phyloP scores from a whole-genome alignment of 2,113 vertebrate species.

The Plecturocebus donacophilus region DNA sequence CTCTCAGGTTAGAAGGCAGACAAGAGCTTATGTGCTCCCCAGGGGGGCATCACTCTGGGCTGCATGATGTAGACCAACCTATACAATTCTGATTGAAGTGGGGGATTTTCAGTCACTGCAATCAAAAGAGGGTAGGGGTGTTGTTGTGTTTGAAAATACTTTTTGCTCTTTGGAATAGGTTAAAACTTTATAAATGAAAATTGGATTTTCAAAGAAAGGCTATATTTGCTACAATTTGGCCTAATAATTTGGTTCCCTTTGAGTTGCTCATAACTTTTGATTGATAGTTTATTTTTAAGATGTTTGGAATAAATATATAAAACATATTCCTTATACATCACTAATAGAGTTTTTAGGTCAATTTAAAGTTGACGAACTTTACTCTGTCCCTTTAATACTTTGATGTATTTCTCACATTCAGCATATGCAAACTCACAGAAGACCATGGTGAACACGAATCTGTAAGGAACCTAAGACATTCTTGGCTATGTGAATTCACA shows the following conservation, averaged over 20 bases:
- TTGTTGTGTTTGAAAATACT: not conserved
- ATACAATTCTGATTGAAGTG: not conserved
- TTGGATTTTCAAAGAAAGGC: constrained; percentile 26
- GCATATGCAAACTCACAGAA: constrained; percentile 6
- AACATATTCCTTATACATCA: not conserved
- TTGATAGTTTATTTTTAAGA: constrained; percentile 5
- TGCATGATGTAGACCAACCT: not conserved
- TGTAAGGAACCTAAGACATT: constrained; percentile 12
- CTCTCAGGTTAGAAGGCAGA: not conserved
- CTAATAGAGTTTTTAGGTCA: not conserved
- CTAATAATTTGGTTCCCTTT: constrained; percentile 1
- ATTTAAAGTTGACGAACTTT: constrained; percentile 5
- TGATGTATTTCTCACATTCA: not conserved
- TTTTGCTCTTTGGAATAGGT: constrained; percentile 28
- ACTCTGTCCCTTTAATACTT: not conserved
- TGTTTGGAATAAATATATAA: not conserved
- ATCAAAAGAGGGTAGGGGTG: not conserved
- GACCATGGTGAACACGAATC: not conserved
- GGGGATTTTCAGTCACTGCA: not conserved
- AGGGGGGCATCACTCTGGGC: accelerated
- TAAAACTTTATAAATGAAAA: constrained; percentile 40
- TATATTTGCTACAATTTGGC: not conserved
- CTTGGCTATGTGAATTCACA: not conserved
- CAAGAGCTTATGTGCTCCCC: not conserved
- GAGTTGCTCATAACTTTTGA: constrained; percentile 35